A percentile compares a stretch with the other conserved stretches of the same genome.
phyloP scores from a whole-genome alignment of 2,797 vertebrate species.

The Melanotaenia trifasciata region DNA sequence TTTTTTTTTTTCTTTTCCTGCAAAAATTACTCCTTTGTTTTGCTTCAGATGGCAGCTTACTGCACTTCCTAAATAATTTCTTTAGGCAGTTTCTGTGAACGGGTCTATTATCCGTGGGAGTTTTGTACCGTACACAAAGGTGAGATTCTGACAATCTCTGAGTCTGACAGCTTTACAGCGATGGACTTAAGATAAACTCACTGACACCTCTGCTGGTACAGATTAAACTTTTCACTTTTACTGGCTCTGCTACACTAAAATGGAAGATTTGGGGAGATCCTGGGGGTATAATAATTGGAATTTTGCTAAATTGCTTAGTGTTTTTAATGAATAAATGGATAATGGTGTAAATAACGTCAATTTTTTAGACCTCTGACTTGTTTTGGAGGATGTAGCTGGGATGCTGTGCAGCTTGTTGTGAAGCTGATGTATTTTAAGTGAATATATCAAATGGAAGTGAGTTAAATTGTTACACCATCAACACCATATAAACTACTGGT shows the following conservation, averaged over 20 bases:
- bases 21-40: neutral
- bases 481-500: neutral
- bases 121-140: neutral
- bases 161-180: neutral
- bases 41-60: neutral
- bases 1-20: neutral
- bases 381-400: neutral
- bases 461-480: conserved; percentile 1
- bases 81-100: neutral
- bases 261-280: neutral
- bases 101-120: neutral
- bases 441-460: neutral
- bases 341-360: neutral
- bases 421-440: neutral
- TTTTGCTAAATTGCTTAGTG: neutral
- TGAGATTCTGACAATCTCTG: neutral
- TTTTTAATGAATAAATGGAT: neutral
- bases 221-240: neutral
- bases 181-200: conserved; percentile 8
- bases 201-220: neutral
- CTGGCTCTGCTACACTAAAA: neutral
- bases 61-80: neutral
- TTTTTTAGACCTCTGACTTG: neutral
- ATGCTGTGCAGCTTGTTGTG: neutral
- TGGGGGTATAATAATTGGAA: neutral